A percentile compares a stretch with the other conserved stretches of the same genome.
These are phyloP conservation scores for Echinarachnius parma DNA, from an alignment of 53 echinoderm and acorn worm genomes.

Conservation along the genomic window DNA sequence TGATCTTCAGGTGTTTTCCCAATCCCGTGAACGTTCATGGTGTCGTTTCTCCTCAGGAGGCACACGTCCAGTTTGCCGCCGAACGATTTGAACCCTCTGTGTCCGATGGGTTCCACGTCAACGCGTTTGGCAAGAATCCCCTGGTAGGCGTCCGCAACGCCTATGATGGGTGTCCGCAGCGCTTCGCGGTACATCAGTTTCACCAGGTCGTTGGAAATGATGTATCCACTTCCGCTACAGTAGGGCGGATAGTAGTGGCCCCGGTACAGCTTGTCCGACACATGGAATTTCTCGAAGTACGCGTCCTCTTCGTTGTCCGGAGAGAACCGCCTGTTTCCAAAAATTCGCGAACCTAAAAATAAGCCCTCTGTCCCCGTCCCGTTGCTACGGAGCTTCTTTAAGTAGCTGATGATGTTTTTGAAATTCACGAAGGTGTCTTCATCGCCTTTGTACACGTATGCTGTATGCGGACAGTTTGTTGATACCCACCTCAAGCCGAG, in stretches of 20 bases:
- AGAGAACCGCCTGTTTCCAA: constrained; percentile 27
- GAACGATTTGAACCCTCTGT: constrained; percentile 24
- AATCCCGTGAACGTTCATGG: constrained; percentile 16
- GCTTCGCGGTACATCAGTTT: constrained; percentile 42
- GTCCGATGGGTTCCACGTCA: constrained; percentile 11
- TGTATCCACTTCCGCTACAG: constrained; percentile 50
- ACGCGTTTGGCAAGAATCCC: constrained; percentile 42
- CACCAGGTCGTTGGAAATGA: constrained; percentile 36
- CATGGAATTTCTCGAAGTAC: constrained; percentile 32
- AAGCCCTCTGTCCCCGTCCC: constrained; percentile 30
- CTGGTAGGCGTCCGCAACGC: constrained; percentile 43
- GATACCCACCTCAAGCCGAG: constrained; percentile 48
- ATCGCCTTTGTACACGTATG: constrained; percentile 55
- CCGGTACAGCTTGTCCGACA: constrained; percentile 13
- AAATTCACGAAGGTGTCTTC: constrained; percentile 64
- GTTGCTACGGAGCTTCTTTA: constrained; percentile 24
- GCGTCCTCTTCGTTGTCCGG: not conserved
- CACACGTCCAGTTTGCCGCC: constrained; percentile 15
- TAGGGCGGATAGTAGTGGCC: constrained; percentile 49
- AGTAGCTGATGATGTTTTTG: constrained; percentile 24
- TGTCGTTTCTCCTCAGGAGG: not conserved
- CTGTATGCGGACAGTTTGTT: constrained; percentile 45
- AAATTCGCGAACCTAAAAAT: constrained; percentile 50
- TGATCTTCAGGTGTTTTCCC: constrained; percentile 1
- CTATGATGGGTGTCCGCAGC: constrained; percentile 21